These are phyloP conservation scores for Sylvilagus bachmani DNA, from an alignment of 2,113 vertebrate genomes.

Conservation along the genomic window DNA sequence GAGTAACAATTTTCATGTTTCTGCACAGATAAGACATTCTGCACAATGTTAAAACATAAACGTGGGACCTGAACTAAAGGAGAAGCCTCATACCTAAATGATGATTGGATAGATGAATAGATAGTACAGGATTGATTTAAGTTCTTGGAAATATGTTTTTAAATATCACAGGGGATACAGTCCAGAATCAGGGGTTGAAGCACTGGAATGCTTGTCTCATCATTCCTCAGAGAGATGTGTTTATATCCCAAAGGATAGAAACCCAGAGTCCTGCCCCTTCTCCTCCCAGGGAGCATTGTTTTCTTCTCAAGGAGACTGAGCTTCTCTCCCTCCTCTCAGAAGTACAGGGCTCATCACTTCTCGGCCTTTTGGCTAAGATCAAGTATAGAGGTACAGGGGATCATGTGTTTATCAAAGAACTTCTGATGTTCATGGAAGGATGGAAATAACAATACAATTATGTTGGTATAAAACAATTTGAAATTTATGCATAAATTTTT, in stretches of 20 bases:
- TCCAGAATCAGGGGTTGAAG: neutral
- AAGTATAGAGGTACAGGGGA: too few relatives aligned
- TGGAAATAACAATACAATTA: too few relatives aligned
- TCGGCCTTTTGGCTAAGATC: too few relatives aligned
- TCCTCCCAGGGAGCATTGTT: neutral
- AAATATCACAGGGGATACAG: neutral
- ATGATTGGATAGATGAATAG: neutral
- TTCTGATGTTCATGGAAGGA: too few relatives aligned
- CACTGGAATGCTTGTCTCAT: neutral
- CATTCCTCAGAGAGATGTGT: neutral
- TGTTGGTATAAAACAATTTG: too few relatives aligned
- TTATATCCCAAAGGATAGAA: neutral
- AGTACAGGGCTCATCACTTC: neutral
- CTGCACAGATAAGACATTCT: neutral
- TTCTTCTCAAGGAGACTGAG: neutral
- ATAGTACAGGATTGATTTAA: neutral
- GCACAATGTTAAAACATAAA: neutral
- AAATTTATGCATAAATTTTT: too few relatives aligned
- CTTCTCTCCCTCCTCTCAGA: neutral
- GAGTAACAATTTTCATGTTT: conserved; percentile 36
- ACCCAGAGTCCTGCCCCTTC: neutral
- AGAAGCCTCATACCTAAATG: neutral
- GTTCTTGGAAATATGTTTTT: neutral
- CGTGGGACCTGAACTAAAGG: neutral
- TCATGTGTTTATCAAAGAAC: too few relatives aligned